Evolutionary conservation across 2,797 vertebrate genomes (phyloP), one percentile per base, ranked within the genome.

Genomic region (Mormyrops attenuatus): DNA sequence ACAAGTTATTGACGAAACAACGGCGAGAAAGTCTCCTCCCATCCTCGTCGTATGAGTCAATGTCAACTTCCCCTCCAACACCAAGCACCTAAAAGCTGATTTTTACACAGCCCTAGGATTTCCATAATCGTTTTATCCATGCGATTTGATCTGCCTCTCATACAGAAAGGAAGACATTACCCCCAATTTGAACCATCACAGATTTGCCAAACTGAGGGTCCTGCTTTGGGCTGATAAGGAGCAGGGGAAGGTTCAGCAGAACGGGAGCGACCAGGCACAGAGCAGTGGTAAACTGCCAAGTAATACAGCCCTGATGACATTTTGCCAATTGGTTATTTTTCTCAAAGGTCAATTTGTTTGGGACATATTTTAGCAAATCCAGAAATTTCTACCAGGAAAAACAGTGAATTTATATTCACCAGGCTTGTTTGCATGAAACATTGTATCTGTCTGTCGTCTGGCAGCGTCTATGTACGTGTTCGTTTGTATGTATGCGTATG

Each of bases 61-160:
- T 92, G 91, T 93, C 91, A 90, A 85, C 55, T 89, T 44, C 90
- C 89, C 90, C 69, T 88, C 66, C 77, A 44, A 80, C 88, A 88
- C 91, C 89, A 89, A 89, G 89, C 90, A 90, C 90, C 90, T 89
- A 89, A 92, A 93, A 92, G 91, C 92, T 91, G 91, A 91, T 92
- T 92, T 92, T 90, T 91, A 92, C 92, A 88, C 92, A 92, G 91
- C 89, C 89, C 88, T 88, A 88, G 90, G 92, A 93, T 94, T 94
- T 94, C 93, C 91, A 94, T 94, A 94, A 94, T 94, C 93, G 90
- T 92, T 93, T 93, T 92, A 94, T 94, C 92, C 93, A 66, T 90
- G 92, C 85, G 93, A 94, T 94, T 93, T 92, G 93, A 94, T 94
- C 93, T 90, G 91, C 90, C 91, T 92, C 90, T 89, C 89, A 77